Evolutionary conservation across 1,140 invertebrate genomes (phyloP), one percentile per base, ranked within the genome.

Genomic region (Drosophila erecta): DNA sequence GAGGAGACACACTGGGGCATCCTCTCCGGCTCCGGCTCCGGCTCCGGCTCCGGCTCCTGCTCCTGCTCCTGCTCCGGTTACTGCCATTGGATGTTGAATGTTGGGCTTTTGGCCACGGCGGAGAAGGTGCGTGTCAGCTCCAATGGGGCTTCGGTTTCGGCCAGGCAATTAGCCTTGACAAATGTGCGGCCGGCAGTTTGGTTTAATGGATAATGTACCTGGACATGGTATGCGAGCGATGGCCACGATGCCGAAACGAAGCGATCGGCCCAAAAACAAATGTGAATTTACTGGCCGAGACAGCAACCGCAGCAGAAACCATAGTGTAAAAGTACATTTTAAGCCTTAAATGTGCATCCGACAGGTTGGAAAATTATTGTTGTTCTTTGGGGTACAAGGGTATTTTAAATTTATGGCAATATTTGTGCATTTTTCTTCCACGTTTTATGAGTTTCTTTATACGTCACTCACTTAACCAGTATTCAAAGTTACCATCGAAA

Each of bases 141-240:
- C 79, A 81, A 81, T 61, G 79, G 79, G 75, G 79, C 67, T 41
- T 64, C 35, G 46, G 64, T 61, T 76, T 70, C 64, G 66, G 51
- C 65, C 64, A 70, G 79, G 79, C 79, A 81, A 81, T 81, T 81
- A 81, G 79, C 79, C 76, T 81, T 81, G 79, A 81, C 79, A 81
- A 81, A 81, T 81, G 79, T 81, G 79, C 79, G 79, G 79, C 76
- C 75, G 72, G 72, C 79, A 73, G 73, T 81, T 70, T 81, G 79
- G 79, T 81, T 81, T 81, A 81, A 81, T 81, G 79, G 79, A 81
- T 80, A 80, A 80, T 80, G 77, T 79, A 80, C 77, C 70, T 79
- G 76, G 75, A 54, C 64, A 58, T 71, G 75, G 46, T 53, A 54
- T 71, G 66, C 51, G 30, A 46, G 53, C 46, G 73, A 41, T 47